A percentile compares a stretch with the other conserved stretches of the same genome.
Conservation (phyloP, 2,797 vertebrate species). For the Gymnoscopelus braueri region DNA sequence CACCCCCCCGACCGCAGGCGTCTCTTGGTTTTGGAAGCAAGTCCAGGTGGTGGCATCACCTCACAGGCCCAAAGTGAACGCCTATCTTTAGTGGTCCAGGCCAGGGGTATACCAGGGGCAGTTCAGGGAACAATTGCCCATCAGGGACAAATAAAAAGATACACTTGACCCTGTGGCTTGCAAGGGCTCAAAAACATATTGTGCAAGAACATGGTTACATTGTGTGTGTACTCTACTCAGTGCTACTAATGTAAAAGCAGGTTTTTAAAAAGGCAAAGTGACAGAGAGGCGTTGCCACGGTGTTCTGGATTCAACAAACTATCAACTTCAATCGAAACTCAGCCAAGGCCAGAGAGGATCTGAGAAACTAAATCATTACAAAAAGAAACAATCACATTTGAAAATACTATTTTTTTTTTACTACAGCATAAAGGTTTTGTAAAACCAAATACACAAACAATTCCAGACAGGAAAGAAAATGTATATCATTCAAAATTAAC, state of each 20-base stretch:
- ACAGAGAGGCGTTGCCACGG: constrained; percentile 48
- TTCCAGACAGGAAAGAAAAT: constrained; percentile 47
- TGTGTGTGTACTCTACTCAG: constrained; percentile 23
- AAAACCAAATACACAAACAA: constrained; percentile 31
- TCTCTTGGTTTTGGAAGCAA: background rate
- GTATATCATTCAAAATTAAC: constrained; percentile 62
- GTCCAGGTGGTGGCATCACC: background rate
- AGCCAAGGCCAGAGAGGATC: constrained; percentile 62
- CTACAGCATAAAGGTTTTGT: constrained; percentile 74
- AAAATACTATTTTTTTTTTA: constrained; percentile 48
- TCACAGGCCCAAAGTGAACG: too few relatives aligned
- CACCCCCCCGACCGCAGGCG: background rate
- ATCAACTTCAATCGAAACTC: constrained; percentile 47
- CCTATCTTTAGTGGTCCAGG: background rate
- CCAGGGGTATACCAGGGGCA: background rate
- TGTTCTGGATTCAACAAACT: constrained; percentile 37
- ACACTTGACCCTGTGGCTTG: constrained; percentile 35
- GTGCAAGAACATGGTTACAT: constrained; percentile 27
- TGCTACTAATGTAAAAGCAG: constrained; percentile 55
- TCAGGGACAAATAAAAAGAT: background rate
- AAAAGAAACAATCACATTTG: constrained; percentile 61
- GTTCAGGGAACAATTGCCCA: constrained; percentile 14
- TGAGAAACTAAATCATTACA: constrained; percentile 58
- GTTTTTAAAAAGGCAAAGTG: constrained; percentile 64
- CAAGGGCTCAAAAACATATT: constrained; percentile 41